These are phyloP conservation scores for Nylanderia fulva DNA, from an alignment of 1,140 invertebrate genomes.

Conservation along the genomic window DNA sequence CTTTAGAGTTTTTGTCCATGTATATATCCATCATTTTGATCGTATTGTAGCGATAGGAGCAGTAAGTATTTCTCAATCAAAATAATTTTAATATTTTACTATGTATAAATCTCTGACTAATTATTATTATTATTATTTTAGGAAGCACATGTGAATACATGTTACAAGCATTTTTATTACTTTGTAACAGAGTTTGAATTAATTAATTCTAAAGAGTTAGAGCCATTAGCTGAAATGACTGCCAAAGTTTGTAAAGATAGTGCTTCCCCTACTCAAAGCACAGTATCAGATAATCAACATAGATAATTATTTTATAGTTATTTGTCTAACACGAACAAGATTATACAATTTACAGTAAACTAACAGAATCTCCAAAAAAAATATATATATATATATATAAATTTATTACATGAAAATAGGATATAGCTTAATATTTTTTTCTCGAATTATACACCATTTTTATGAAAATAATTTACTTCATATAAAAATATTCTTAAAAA, in stretches of 20 bases:
- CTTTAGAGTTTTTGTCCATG: slow-evolving; percentile 98
- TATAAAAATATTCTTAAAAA: neutral
- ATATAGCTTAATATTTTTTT: slow-evolving; percentile 18
- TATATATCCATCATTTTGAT: slow-evolving; percentile 99
- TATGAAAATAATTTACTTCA: neutral
- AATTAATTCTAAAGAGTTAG: slow-evolving; percentile 94
- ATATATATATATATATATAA: neutral
- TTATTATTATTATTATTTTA: slow-evolving; percentile 85
- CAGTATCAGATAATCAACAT: slow-evolving; percentile 69
- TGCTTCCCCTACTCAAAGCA: slow-evolving; percentile 69
- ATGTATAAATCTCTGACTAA: neutral
- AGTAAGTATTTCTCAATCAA: slow-evolving; percentile 87
- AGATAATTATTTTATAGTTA: slow-evolving; percentile 76
- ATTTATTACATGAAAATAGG: neutral
- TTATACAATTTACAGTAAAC: slow-evolving; percentile 12
- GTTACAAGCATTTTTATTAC: slow-evolving; percentile 99
- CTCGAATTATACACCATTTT: slow-evolving; percentile 12
- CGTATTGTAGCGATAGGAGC: slow-evolving; percentile 95
- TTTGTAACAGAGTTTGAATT: slow-evolving; percentile 96
- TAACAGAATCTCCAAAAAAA: slow-evolving; percentile 27
- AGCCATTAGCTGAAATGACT: slow-evolving; percentile 94
- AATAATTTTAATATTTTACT: slow-evolving; percentile 4
- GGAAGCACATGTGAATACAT: slow-evolving; percentile 98
- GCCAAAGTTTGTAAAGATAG: slow-evolving; percentile 89
- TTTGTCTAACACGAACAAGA: neutral